Evolutionary conservation across 2,888 invertebrate genomes (phyloP), one percentile per base, ranked within the genome.

Genomic region (Entomobrya proxima): DNA sequence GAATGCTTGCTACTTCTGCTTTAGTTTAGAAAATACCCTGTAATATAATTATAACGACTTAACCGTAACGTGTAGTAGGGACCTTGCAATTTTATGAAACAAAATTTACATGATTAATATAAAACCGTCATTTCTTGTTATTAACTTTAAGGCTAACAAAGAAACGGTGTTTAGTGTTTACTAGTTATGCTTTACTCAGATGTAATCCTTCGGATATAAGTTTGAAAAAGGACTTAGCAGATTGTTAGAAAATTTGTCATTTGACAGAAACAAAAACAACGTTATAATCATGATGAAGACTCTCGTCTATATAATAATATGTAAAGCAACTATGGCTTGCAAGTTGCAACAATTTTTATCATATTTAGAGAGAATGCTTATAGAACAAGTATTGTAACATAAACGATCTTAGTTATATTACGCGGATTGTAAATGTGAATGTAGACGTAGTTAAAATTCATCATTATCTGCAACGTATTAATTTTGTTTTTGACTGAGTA

Each of bases 401-500:
- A 80, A 30, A 18, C 37, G 15, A 52, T 67, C 18, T 72, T 69
- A 44, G 74, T 35, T 47, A 24, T 2, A 40, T 21, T 52, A 21
- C 40, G 47, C 40, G 35, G n/a, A 74, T 82, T 64, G 76, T 64
- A 76, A 75, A 40, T n/a, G n/a, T n/a, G 30, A 47, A 55, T 18
- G 50, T 82, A 76, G 76, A 64, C 76, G 61, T 82, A 82, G 75
- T 67, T 69, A 75, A 82, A 47, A 64, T 86, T 79, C 83, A 86
- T 82, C 82, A 86, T 83, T 83, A 82, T 86, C 78, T 83, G 86
- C 78, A 76, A 86, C 80, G 80, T 81, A 80, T 86, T 80, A 80
- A n/a, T 77, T 78, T 74, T 85, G 58, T 81, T 81, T 86, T 86
- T 86, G 86, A 86, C 86, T 86, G 86, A 86, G 77, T 86, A 81